phyloP scores from a whole-genome alignment of 2,797 vertebrate genomes.

The Stomatorhinus walkeri region DNA sequence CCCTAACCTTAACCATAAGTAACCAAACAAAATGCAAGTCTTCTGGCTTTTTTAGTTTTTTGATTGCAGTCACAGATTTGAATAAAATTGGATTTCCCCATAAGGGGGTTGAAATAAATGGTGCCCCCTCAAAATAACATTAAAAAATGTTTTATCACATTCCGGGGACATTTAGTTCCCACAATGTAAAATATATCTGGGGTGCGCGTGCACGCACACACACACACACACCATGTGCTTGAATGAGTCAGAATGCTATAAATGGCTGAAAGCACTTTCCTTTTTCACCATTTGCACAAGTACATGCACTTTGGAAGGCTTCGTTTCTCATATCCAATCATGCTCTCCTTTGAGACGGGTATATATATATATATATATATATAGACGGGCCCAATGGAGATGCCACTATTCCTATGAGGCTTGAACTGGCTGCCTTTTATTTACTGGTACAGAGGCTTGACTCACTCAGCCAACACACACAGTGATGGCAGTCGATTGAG shows the following conservation, averaged over 20 bases:
- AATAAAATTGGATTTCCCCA: too few relatives aligned
- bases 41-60: neutral
- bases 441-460: neutral
- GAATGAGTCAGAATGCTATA: neutral
- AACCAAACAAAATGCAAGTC: too few relatives aligned
- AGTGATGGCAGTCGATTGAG: neutral
- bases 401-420: neutral
- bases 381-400: neutral
- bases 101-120: too few relatives aligned
- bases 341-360: neutral
- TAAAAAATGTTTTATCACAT: too few relatives aligned
- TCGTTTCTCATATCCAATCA: neutral
- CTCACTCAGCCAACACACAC: neutral
- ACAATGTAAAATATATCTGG: neutral
- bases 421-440: neutral
- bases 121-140: too few relatives aligned
- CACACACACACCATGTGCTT: neutral
- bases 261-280: neutral
- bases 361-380: neutral
- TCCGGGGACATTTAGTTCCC: neutral
- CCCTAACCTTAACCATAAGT: neutral
- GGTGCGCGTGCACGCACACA: neutral
- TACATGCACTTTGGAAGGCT: neutral
- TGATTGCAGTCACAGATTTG: too few relatives aligned
- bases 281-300: neutral